These are phyloP conservation scores for Myopa testacea DNA, from an alignment of 2,888 invertebrate species.

Conservation along the genomic window DNA sequence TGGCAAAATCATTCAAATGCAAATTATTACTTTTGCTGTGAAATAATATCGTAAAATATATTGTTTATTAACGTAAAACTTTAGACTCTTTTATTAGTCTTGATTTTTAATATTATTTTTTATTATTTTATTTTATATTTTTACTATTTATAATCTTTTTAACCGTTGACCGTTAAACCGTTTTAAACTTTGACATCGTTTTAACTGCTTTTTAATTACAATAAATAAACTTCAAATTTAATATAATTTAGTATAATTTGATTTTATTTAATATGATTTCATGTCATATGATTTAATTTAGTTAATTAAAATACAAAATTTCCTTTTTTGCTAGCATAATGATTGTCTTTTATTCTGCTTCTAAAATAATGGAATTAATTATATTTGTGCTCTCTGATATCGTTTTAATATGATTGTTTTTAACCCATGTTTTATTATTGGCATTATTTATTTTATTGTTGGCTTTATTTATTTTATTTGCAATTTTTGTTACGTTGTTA, in stretches of 20 bases:
- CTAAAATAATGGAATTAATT: too few relatives aligned
- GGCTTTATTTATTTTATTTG: constrained; percentile 25
- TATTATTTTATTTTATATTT: background rate
- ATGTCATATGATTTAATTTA: too few relatives aligned
- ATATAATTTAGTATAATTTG: constrained; percentile 28
- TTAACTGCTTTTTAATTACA: too few relatives aligned
- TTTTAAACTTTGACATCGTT: background rate
- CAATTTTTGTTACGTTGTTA: constrained; percentile 47
- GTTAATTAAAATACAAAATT: too few relatives aligned
- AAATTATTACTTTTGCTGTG: background rate
- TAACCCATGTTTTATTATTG: background rate
- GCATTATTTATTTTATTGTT: constrained; percentile 39
- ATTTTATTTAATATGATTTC: constrained; percentile 18
- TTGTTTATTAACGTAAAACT: background rate
- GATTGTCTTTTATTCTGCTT: too few relatives aligned
- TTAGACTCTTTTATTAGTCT: too few relatives aligned
- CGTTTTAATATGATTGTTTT: background rate
- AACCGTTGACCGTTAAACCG: background rate
- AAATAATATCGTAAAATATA: background rate
- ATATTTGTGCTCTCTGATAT: background rate
- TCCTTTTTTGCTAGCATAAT: too few relatives aligned
- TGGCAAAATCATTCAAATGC: background rate
- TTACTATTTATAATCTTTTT: background rate
- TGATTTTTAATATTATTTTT: background rate
- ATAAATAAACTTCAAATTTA: too few relatives aligned